Evolutionary conservation across 2,888 invertebrate species (phyloP).

Genomic region (Dysmachus trigonus): DNA sequence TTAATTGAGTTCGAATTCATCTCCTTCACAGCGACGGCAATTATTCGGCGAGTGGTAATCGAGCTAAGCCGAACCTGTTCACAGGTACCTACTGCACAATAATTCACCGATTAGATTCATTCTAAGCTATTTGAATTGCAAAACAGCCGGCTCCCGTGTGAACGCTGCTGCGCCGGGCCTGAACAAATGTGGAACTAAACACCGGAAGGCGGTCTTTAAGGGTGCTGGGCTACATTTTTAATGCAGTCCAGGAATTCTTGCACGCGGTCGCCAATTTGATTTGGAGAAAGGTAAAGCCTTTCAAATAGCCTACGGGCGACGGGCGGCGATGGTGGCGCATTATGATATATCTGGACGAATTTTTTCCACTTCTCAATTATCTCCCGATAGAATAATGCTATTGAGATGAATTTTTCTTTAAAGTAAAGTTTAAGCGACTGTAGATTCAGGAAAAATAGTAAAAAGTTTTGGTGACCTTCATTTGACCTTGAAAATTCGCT

Average conservation of each 20-base stretch:
- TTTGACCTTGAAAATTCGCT: no score
- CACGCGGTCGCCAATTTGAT: background rate
- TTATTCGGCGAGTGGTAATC: constrained; percentile 28
- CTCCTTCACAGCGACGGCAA: background rate
- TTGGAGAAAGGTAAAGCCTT: background rate
- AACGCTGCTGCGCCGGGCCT: background rate
- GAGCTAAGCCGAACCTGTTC: background rate
- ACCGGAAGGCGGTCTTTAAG: constrained; percentile 15
- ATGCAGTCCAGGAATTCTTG: background rate
- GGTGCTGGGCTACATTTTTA: constrained; percentile 11
- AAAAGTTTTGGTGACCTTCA: no score
- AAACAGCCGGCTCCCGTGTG: background rate
- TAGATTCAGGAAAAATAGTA: no score
- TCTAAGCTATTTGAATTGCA: constrained; percentile 1
- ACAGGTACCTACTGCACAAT: constrained; percentile 14
- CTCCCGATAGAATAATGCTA: no score
- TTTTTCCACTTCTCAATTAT: no score
- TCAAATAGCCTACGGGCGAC: background rate
- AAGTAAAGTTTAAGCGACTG: no score
- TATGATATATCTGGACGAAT: no score
- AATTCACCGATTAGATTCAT: background rate
- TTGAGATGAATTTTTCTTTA: no score
- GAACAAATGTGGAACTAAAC: background rate
- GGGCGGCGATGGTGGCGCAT: no score
- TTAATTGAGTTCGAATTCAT: constrained; percentile 4